Evolutionary conservation across 2,113 vertebrate genomes (phyloP).

Genomic region (Phoenicopterus ruber): DNA sequence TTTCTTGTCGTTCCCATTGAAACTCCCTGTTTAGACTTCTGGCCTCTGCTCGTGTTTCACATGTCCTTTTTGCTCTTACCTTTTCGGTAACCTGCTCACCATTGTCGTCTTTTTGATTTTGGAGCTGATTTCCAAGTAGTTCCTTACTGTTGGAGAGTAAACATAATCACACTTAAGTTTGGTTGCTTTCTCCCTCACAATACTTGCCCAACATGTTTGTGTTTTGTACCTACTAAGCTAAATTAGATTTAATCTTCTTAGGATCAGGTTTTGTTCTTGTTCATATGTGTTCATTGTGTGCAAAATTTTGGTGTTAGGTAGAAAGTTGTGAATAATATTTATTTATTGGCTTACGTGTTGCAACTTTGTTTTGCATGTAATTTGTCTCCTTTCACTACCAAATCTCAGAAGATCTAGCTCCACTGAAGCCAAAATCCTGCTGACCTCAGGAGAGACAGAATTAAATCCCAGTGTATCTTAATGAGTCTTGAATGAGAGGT

Average conservation of each 20-base stretch:
- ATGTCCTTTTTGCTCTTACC: accelerated
- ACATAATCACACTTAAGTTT: not conserved
- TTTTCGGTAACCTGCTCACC: not conserved
- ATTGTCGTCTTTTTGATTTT: not conserved
- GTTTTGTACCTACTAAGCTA: not conserved
- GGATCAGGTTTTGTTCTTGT: not conserved
- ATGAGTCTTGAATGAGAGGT: not conserved
- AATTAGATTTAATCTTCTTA: not conserved
- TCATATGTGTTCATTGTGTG: not conserved
- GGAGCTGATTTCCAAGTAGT: not conserved
- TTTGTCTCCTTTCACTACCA: not conserved
- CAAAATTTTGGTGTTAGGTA: not conserved
- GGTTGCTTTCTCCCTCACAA: not conserved
- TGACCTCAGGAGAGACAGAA: not conserved
- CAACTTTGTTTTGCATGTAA: not conserved
- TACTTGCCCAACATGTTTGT: accelerated
- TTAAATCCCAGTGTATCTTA: not conserved
- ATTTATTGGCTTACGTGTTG: not conserved
- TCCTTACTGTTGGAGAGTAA: not conserved
- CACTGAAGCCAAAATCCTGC: not conserved
- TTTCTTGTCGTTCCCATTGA: not conserved
- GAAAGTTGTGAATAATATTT: not conserved
- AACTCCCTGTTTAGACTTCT: not conserved
- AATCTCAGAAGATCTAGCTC: not conserved
- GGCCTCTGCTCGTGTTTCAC: not conserved